phyloP scores from a whole-genome alignment of 2,797 vertebrate genomes.

The Acanthornis magna region DNA sequence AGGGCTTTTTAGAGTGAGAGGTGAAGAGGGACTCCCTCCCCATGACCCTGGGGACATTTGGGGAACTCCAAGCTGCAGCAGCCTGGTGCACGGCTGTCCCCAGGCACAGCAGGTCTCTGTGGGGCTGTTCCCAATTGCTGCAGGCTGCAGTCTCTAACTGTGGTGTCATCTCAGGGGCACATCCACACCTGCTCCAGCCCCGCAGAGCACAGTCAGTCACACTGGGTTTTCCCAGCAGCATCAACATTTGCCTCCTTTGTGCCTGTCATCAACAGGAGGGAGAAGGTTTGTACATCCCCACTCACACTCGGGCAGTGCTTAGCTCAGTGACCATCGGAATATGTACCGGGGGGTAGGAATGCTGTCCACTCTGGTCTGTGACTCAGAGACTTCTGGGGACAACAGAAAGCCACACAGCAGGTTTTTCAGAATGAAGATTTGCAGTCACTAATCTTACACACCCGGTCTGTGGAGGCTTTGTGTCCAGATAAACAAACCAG shows the following conservation, averaged over 20 bases:
- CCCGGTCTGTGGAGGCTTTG: not conserved
- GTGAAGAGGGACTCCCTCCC: not conserved
- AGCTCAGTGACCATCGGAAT: accelerated
- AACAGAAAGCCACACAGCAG: not conserved
- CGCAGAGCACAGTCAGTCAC: not conserved
- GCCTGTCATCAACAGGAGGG: not conserved
- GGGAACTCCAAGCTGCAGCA: accelerated
- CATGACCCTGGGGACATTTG: too few relatives aligned
- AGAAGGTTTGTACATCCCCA: accelerated
- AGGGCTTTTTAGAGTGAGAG: not conserved
- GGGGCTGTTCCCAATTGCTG: accelerated
- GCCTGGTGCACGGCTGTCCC: not conserved
- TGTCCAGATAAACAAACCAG: not conserved
- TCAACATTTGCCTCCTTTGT: not conserved
- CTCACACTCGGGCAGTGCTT: not conserved
- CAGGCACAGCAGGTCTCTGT: not conserved
- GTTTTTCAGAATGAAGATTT: not conserved
- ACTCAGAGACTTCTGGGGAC: not conserved
- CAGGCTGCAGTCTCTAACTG: not conserved
- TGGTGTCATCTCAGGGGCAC: not conserved
- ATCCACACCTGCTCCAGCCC: not conserved
- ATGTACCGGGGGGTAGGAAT: accelerated
- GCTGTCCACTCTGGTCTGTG: accelerated
- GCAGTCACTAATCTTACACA: not conserved
- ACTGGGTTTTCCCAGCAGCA: accelerated